Percentiles rank a stretch among this genome's conserved stretches.
These are phyloP conservation scores for Subacronicta megacephala DNA, from an alignment of 2,888 invertebrate species.

Conservation along the genomic window DNA sequence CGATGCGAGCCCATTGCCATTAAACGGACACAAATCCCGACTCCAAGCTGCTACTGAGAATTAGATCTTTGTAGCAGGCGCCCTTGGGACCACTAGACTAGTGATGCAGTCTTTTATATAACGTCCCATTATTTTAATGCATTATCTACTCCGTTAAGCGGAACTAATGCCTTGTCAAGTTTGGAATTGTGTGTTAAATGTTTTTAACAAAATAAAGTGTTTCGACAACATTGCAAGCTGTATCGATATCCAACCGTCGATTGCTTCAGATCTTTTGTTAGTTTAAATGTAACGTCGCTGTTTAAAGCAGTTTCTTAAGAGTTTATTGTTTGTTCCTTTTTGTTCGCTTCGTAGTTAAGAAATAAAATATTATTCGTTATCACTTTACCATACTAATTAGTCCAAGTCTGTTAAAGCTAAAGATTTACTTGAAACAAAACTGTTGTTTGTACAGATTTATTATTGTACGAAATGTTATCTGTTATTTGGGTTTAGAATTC, in stretches of 20 bases:
- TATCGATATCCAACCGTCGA: too few relatives aligned
- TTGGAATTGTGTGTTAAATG: slow-evolving; percentile 7
- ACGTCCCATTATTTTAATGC: slow-evolving; percentile 8
- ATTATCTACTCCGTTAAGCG: slow-evolving; percentile 18
- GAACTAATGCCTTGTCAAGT: slow-evolving; percentile 28
- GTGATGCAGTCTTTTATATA: too few relatives aligned
- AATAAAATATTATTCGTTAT: slow-evolving; percentile 11
- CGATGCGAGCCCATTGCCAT: too few relatives aligned
- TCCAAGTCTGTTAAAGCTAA: neutral
- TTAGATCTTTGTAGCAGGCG: too few relatives aligned
- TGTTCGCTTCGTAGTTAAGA: slow-evolving; percentile 17
- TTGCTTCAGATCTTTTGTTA: slow-evolving; percentile 27
- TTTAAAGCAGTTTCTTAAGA: slow-evolving; percentile 11
- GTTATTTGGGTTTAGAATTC: too few relatives aligned
- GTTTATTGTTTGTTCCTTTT: slow-evolving; percentile 15
- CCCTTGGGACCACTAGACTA: too few relatives aligned
- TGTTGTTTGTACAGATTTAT: too few relatives aligned
- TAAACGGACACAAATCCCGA: too few relatives aligned
- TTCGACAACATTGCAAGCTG: slow-evolving; percentile 15
- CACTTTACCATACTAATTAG: neutral
- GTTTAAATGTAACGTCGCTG: slow-evolving; percentile 11
- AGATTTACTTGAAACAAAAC: too few relatives aligned
- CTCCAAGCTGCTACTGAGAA: too few relatives aligned
- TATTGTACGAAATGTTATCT: too few relatives aligned
- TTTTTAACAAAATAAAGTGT: slow-evolving; percentile 16